These are phyloP conservation scores for Anguilla marmorata DNA, from an alignment of 2,797 vertebrate species.

Conservation along the genomic window DNA sequence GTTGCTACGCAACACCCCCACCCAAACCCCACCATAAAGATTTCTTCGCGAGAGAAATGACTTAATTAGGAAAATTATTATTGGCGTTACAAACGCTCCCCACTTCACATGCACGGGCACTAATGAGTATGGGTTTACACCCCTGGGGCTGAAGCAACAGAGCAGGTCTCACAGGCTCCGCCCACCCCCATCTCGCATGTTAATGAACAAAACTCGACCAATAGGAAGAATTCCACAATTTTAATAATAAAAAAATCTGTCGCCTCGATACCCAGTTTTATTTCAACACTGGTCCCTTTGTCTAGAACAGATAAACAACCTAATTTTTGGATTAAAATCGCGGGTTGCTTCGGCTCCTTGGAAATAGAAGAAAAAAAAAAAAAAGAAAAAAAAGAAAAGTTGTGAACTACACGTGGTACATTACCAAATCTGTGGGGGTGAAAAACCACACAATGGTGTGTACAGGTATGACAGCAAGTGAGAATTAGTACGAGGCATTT, in stretches of 20 bases:
- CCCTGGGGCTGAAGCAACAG: background rate
- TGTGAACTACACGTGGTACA: background rate
- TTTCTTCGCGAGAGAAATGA: background rate
- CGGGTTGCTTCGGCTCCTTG: background rate
- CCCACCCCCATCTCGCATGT: background rate
- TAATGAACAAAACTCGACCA: background rate
- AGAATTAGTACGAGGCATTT: background rate
- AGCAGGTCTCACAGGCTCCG: background rate
- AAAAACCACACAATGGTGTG: background rate
- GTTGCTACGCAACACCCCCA: background rate
- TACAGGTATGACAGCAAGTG: background rate
- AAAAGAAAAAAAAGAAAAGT: background rate
- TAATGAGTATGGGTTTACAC: background rate
- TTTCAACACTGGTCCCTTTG: constrained; percentile 21
- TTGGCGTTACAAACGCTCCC: background rate
- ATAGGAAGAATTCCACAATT: background rate
- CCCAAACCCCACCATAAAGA: background rate
- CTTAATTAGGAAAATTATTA: background rate
- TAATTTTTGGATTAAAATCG: background rate
- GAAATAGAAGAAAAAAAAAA: constrained; percentile 8
- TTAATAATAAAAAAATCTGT: background rate
- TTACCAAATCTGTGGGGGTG: background rate
- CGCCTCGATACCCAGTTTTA: background rate
- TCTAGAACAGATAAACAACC: background rate
- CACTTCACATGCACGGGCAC: background rate